phyloP scores from a whole-genome alignment of 2,113 vertebrate genomes.

The Oreochromis spilurus region DNA sequence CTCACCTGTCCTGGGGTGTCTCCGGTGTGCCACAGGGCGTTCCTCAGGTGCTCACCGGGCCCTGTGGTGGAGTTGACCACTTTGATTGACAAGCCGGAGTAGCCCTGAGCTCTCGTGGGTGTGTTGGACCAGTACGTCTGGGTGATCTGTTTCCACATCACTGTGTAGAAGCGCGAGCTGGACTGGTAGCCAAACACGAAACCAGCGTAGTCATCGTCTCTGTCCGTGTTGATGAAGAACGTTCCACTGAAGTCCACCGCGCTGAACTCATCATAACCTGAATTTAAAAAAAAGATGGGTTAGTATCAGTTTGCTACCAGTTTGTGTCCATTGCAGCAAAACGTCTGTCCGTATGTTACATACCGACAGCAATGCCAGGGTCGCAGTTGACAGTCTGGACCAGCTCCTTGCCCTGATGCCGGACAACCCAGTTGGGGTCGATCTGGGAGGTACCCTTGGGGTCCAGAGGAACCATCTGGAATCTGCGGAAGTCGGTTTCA shows the following conservation, averaged over 20 bases:
- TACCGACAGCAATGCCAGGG: constrained; percentile 95
- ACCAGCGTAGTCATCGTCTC: constrained; percentile 96
- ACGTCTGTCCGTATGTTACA: constrained; percentile 18
- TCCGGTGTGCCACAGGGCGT: constrained; percentile 97
- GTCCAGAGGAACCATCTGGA: constrained; percentile 98
- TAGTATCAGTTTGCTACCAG: background rate
- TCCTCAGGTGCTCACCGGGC: constrained; percentile 96
- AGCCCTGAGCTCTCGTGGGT: constrained; percentile 94
- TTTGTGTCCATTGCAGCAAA: background rate
- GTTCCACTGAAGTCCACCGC: constrained; percentile 98
- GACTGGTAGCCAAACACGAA: constrained; percentile 99
- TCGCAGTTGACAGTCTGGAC: constrained; percentile 99
- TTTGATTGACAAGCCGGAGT: constrained; percentile 95
- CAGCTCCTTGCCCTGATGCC: constrained; percentile 96
- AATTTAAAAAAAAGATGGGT: background rate
- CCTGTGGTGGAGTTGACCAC: constrained; percentile 97
- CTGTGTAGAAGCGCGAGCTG: constrained; percentile 95
- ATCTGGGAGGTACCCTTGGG: constrained; percentile 97
- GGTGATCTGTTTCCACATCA: constrained; percentile 99
- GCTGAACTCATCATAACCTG: constrained; percentile 96
- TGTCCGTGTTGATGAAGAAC: constrained; percentile 97
- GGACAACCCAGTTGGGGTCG: constrained; percentile 98
- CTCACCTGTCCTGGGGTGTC: constrained; percentile 92
- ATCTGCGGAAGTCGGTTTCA: constrained; percentile 94
- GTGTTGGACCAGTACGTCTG: constrained; percentile 94